These are phyloP conservation scores for Physocephala rufipes DNA, from an alignment of 2,888 invertebrate species.

Conservation along the genomic window DNA sequence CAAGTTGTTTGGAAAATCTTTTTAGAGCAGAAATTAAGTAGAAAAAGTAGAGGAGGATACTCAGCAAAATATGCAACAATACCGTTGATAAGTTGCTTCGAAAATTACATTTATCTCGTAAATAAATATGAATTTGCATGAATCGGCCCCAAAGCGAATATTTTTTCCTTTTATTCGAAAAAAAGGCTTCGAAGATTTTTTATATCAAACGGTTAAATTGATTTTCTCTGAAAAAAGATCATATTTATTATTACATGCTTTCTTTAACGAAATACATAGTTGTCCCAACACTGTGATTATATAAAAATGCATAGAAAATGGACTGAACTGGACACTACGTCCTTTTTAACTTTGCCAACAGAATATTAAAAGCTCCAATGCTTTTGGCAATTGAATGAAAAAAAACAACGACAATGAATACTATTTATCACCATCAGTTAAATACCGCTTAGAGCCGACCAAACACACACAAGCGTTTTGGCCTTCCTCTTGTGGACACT, in stretches of 20 bases:
- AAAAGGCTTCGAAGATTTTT: not conserved
- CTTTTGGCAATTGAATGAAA: conserved; percentile 11
- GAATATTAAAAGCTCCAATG: conserved; percentile 35
- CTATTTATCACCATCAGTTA: conserved; percentile 26
- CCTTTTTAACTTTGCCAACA: conserved; percentile 29
- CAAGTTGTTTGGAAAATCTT: too few relatives aligned
- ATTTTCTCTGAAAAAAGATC: too few relatives aligned
- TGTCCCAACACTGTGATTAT: conserved; percentile 28
- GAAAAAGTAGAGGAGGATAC: too few relatives aligned
- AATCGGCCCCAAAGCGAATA: conserved; percentile 49
- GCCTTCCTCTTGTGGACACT: conserved; percentile 31
- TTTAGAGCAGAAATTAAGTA: too few relatives aligned
- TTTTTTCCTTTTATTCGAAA: conserved; percentile 41
- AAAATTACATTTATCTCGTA: conserved; percentile 41
- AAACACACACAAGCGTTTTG: conserved; percentile 38
- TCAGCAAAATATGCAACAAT: too few relatives aligned
- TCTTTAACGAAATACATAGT: conserved; percentile 24
- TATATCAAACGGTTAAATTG: too few relatives aligned
- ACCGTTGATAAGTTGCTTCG: conserved; percentile 41
- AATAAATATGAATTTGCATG: conserved; percentile 45
- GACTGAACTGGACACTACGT: conserved; percentile 23
- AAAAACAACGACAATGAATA: too few relatives aligned
- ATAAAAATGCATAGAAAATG: conserved; percentile 21
- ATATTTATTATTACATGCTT: too few relatives aligned
- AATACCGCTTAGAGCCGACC: too few relatives aligned